A percentile compares a stretch with the other conserved stretches of the same genome.
Evolutionary conservation across 2,113 vertebrate genomes (phyloP).

Genomic region (Typhlomys cinereus): DNA sequence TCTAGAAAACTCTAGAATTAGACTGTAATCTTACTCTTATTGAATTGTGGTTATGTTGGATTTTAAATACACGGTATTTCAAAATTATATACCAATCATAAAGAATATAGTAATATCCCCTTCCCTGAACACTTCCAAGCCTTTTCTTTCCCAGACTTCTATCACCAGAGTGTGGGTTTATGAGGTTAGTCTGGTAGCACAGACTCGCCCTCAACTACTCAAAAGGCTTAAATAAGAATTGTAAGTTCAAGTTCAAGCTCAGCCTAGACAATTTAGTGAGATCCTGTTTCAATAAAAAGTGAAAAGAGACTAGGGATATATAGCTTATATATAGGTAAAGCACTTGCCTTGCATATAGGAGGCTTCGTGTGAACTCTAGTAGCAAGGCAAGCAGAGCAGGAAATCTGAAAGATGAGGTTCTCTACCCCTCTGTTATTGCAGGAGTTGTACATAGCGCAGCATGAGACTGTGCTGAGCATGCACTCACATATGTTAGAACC

Average conservation of each 20-base stretch:
- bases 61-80: constrained; percentile 34
- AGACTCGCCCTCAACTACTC: neutral
- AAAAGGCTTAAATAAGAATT: neutral
- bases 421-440: neutral
- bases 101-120: neutral
- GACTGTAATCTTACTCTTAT: constrained; percentile 3
- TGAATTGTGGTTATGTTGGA: neutral
- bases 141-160: neutral
- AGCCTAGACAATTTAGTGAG: neutral
- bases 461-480: neutral
- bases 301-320: neutral
- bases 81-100: neutral
- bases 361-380: neutral
- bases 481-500: neutral
- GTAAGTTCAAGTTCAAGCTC: neutral
- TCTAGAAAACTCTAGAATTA: constrained; percentile 7
- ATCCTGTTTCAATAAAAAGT: neutral
- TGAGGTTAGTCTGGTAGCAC: neutral
- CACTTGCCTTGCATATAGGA: neutral
- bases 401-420: neutral
- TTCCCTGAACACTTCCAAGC: neutral
- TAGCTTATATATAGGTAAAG: neutral
- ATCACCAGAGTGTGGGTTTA: neutral
- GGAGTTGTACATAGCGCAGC: neutral
- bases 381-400: neutral